Evolutionary conservation across 1,140 invertebrate genomes (phyloP).

Genomic region (Drosophila sturtevanti): DNA sequence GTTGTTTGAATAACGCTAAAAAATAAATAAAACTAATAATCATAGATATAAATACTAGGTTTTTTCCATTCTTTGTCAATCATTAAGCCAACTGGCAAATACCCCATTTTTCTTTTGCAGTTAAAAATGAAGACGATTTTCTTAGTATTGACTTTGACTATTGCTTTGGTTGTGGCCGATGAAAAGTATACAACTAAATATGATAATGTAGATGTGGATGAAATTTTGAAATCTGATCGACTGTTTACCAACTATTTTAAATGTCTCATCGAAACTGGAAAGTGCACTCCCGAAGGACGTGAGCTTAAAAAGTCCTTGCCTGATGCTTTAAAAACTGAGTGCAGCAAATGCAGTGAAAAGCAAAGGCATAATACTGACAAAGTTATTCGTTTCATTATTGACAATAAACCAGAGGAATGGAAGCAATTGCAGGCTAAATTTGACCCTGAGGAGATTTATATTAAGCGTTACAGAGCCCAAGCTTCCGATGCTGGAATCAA

Average conservation of each 20-base stretch:
- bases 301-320: constrained; percentile 88
- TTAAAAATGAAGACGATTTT: constrained; percentile 53
- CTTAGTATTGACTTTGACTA: constrained; percentile 67
- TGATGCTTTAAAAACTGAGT: constrained; percentile 86
- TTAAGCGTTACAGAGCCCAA: constrained; percentile 84
- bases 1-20: not conserved
- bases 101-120: constrained; percentile 8
- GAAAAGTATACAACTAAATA: constrained; percentile 88
- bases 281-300: constrained; percentile 88
- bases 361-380: constrained; percentile 84
- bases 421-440: constrained; percentile 84
- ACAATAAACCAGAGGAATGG: constrained; percentile 86
- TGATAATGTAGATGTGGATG: constrained; percentile 88
- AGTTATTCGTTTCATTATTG: constrained; percentile 84
- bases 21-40: not conserved
- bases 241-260: constrained; percentile 87
- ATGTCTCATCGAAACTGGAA: constrained; percentile 87
- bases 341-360: constrained; percentile 85
- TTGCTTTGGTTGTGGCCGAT: constrained; percentile 82
- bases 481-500: constrained; percentile 80
- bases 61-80: not conserved
- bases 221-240: constrained; percentile 87
- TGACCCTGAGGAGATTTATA: constrained; percentile 85
- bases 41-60: not conserved
- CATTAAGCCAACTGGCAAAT: not conserved